phyloP scores from a whole-genome alignment of 2,113 vertebrate species.

The Triplophysa siluroides region DNA sequence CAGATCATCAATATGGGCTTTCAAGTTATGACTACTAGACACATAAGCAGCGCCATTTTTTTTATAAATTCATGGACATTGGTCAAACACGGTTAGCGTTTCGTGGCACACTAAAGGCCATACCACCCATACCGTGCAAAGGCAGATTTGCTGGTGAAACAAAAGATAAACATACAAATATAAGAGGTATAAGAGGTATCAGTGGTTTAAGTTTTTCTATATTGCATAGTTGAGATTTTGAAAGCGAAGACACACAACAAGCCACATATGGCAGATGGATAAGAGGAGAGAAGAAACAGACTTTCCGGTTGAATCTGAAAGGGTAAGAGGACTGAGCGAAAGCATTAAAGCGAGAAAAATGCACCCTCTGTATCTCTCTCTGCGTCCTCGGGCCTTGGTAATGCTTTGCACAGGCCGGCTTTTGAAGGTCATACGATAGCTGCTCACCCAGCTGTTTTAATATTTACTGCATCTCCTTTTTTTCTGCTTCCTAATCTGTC shows the following conservation, averaged over 20 bases:
- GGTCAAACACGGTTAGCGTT: conserved; percentile 15
- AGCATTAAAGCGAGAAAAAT: conserved; percentile 69
- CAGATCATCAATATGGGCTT: conserved; percentile 11
- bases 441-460: conserved; percentile 77
- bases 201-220: conserved; percentile 20
- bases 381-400: conserved; percentile 70
- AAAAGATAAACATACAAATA: conserved; percentile 7
- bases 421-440: conserved; percentile 72
- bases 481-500: conserved; percentile 54
- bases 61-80: neutral
- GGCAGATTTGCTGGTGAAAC: neutral
- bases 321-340: conserved; percentile 61
- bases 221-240: conserved; percentile 48
- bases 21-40: conserved; percentile 18
- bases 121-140: neutral
- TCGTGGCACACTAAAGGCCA: neutral
- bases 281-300: conserved; percentile 64
- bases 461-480: conserved; percentile 64
- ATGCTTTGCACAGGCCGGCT: conserved; percentile 74
- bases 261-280: conserved; percentile 73
- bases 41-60: conserved; percentile 1
- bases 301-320: conserved; percentile 71
- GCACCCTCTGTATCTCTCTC: conserved; percentile 63
- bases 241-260: conserved; percentile 63
- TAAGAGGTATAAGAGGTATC: neutral